Conservation (phyloP, 2,888 invertebrate species). For the Agrotis clavis region DNA sequence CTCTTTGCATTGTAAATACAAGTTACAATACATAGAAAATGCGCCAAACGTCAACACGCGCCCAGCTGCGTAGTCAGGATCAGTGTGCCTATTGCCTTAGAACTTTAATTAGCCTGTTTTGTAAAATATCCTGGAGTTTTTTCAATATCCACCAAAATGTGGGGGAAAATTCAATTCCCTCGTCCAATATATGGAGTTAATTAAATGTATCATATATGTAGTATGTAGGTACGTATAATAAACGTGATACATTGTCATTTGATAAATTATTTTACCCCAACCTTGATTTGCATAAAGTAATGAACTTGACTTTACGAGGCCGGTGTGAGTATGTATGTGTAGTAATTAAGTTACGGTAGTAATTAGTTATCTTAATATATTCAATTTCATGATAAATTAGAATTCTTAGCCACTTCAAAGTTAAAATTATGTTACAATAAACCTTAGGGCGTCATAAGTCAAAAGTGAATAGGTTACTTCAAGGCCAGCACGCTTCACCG, state of each 20-base stretch:
- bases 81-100: background rate
- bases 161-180: conserved; percentile 51
- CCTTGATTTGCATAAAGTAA: conserved; percentile 44
- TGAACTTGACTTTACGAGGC: background rate
- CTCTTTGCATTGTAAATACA: too few relatives aligned
- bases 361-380: background rate
- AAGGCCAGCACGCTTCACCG: too few relatives aligned
- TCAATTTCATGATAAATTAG: too few relatives aligned
- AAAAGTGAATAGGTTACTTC: too few relatives aligned
- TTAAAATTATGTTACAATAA: too few relatives aligned
- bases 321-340: background rate
- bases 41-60: too few relatives aligned
- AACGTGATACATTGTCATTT: conserved; percentile 56
- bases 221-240: conserved; percentile 30
- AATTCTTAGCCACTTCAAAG: too few relatives aligned
- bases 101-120: conserved; percentile 12
- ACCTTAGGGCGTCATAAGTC: too few relatives aligned
- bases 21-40: too few relatives aligned
- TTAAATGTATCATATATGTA: conserved; percentile 47
- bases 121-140: conserved; percentile 12
- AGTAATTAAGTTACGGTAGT: conserved; percentile 16
- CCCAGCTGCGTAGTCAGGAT: too few relatives aligned
- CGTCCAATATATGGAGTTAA: conserved; percentile 49
- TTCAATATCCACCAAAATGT: background rate
- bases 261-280: conserved; percentile 50